These are phyloP conservation scores for Chaetodon trifascialis DNA, from an alignment of 2,113 vertebrate genomes.

Conservation along the genomic window DNA sequence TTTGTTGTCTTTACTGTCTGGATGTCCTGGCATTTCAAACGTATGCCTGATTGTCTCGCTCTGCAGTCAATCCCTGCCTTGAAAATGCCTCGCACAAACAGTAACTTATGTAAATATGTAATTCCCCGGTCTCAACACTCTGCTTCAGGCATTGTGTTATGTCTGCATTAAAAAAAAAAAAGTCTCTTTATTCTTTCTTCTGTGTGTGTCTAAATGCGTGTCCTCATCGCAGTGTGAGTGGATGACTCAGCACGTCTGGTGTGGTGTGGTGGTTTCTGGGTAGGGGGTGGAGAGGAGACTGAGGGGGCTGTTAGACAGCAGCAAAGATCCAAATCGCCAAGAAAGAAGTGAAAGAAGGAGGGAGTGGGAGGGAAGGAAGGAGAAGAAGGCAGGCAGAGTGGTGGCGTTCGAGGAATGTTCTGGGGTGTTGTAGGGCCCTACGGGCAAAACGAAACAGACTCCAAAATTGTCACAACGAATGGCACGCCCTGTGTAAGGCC, in stretches of 20 bases:
- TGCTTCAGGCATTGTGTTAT: not conserved
- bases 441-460: slow-evolving; percentile 61
- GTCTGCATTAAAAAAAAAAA: slow-evolving; percentile 30
- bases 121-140: not conserved
- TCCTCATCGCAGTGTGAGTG: slow-evolving; percentile 37
- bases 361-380: slow-evolving; percentile 20
- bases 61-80: not conserved
- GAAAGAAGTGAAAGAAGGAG: slow-evolving; percentile 54
- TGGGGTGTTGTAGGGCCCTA: slow-evolving; percentile 55
- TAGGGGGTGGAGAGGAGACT: slow-evolving; percentile 29
- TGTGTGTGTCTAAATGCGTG: slow-evolving; percentile 33
- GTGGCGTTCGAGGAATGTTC: slow-evolving; percentile 60
- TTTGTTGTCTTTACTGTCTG: not conserved
- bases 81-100: not conserved
- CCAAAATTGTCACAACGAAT: slow-evolving; percentile 40
- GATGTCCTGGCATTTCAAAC: slow-evolving; percentile 7
- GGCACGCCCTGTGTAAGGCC: slow-evolving; percentile 43
- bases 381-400: slow-evolving; percentile 39
- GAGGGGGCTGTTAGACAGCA: slow-evolving; percentile 37
- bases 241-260: slow-evolving; percentile 68
- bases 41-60: slow-evolving; percentile 9
- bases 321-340: slow-evolving; percentile 40
- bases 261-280: slow-evolving; percentile 56
- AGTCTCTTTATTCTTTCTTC: slow-evolving; percentile 13
- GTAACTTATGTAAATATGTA: slow-evolving; percentile 6